These are phyloP conservation scores for Linurgus olivaceus DNA, from an alignment of 2,797 vertebrate species.

Conservation along the genomic window DNA sequence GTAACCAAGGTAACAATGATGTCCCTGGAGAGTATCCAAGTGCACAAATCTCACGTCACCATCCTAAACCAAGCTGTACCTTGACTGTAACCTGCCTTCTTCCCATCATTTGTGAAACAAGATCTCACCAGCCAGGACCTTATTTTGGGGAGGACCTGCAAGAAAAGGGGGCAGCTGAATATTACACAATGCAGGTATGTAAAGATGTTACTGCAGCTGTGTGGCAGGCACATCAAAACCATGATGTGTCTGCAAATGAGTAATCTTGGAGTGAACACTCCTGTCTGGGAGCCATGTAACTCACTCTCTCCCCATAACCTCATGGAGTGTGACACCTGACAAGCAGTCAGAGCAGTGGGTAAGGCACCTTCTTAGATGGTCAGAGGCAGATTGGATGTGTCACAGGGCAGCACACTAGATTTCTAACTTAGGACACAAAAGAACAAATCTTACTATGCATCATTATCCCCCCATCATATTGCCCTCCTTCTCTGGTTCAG, in stretches of 20 bases:
- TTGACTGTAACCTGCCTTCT: neutral
- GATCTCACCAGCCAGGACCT: neutral
- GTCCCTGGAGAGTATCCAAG: neutral
- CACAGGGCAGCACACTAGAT: neutral
- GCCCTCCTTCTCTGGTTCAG: neutral
- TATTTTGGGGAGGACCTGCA: neutral
- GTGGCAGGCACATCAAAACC: neutral
- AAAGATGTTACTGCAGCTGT: neutral
- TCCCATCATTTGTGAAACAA: neutral
- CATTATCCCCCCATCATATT: neutral
- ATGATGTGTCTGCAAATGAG: neutral
- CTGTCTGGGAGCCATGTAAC: accelerated
- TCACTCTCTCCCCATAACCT: neutral
- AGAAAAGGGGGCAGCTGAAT: neutral
- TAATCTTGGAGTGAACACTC: neutral
- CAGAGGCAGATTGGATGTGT: neutral
- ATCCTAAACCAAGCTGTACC: neutral
- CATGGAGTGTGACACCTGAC: neutral
- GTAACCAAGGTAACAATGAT: neutral
- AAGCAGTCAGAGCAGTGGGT: neutral
- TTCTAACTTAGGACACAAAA: neutral
- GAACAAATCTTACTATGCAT: neutral
- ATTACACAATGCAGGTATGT: neutral
- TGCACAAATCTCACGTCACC: neutral
- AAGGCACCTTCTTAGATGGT: neutral